Evolutionary conservation across 2,113 vertebrate genomes (phyloP).

Genomic region (Dunckerocampus dactyliophorus): DNA sequence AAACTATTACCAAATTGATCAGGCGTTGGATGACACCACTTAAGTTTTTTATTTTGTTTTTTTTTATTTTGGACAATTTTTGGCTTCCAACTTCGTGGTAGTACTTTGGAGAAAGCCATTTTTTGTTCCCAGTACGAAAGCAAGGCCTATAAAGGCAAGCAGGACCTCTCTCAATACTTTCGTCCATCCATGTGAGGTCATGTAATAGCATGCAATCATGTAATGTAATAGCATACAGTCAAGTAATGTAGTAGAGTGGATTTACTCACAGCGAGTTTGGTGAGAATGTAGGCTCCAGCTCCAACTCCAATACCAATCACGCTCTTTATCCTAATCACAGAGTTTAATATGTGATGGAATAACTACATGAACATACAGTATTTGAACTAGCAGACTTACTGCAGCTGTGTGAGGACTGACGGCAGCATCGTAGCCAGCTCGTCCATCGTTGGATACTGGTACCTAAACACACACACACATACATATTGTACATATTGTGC

Average conservation of each 20-base stretch:
- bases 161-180: background rate
- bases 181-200: background rate
- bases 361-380: background rate
- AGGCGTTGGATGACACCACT: too few species aligned
- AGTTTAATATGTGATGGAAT: background rate
- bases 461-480: slow-evolving; percentile 69
- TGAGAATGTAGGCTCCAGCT: slow-evolving; percentile 82
- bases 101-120: too few species aligned
- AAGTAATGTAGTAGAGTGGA: too few species aligned
- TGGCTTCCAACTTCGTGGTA: too few species aligned
- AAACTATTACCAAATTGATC: too few species aligned
- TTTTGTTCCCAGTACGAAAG: too few species aligned
- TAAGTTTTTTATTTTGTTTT: too few species aligned
- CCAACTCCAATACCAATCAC: slow-evolving; percentile 82
- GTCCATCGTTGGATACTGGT: slow-evolving; percentile 93
- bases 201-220: too few species aligned
- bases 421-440: slow-evolving; percentile 91
- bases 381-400: slow-evolving; percentile 68
- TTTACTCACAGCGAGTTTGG: slow-evolving; percentile 86
- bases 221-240: background rate
- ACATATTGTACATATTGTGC: slow-evolving; percentile 64
- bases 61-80: too few species aligned
- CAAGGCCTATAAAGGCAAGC: too few species aligned
- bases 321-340: slow-evolving; percentile 79
- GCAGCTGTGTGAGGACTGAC: slow-evolving; percentile 83